Percentiles rank a stretch among this genome's conserved stretches.
phyloP scores from a whole-genome alignment of 2,113 vertebrate genomes.

The Dicentrarchus labrax region DNA sequence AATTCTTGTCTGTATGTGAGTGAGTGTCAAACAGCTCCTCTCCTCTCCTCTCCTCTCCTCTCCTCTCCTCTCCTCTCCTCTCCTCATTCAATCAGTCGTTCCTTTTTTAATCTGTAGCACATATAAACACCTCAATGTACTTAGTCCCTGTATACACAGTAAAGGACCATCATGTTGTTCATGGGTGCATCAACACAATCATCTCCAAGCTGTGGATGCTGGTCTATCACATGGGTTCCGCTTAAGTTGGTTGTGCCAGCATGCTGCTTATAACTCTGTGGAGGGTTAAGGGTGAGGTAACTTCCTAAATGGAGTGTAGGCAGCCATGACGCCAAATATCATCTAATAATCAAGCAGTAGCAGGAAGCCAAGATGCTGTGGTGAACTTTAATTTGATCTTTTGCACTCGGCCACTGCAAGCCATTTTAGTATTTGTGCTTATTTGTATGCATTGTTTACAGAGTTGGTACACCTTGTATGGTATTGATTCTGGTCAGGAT shows the following conservation, averaged over 20 bases:
- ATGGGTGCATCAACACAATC: background rate
- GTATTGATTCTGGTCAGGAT: slow-evolving; percentile 3
- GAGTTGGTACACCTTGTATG: background rate
- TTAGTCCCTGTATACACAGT: background rate
- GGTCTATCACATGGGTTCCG: slow-evolving; percentile 7
- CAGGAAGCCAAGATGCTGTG: background rate
- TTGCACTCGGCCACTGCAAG: background rate
- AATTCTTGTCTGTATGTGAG: slow-evolving; percentile 29
- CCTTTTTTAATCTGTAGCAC: background rate
- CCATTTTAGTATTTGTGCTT: background rate
- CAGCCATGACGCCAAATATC: slow-evolving; percentile 4
- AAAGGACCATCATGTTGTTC: background rate
- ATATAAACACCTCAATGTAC: background rate
- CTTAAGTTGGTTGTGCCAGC: background rate
- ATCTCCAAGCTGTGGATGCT: background rate
- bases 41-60: slow-evolving; percentile 17
- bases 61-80: slow-evolving; percentile 19
- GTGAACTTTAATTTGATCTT: slow-evolving; percentile 9
- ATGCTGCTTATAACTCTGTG: background rate
- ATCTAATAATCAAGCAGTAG: background rate
- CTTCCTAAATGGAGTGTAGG: background rate
- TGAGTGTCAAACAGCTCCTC: slow-evolving; percentile 26
- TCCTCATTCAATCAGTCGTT: slow-evolving; percentile 16
- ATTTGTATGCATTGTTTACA: background rate
- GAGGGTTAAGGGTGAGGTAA: background rate